phyloP scores from a whole-genome alignment of 2,888 invertebrate genomes.

The Temnothorax ravouxi region DNA sequence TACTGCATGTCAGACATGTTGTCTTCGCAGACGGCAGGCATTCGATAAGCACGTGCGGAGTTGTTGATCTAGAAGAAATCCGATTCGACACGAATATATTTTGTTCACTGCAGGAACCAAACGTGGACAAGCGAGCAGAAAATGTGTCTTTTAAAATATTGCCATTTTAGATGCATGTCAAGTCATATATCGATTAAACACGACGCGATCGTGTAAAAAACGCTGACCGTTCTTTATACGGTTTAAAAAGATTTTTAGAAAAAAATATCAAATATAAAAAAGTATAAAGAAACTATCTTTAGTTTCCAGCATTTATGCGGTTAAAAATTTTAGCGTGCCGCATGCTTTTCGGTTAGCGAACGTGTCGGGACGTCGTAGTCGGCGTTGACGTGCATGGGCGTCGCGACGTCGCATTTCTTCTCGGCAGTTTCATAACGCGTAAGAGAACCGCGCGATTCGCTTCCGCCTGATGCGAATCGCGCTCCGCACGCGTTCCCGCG shows the following conservation, averaged over 20 bases:
- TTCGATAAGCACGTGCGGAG: constrained; percentile 67
- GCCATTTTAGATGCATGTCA: constrained; percentile 62
- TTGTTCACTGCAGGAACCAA: constrained; percentile 13
- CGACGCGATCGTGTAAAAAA: not conserved
- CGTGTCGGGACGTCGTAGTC: constrained; percentile 26
- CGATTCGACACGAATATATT: constrained; percentile 70
- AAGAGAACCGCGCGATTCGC: constrained; percentile 49
- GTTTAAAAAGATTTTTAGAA: not conserved
- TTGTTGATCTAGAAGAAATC: constrained; percentile 69
- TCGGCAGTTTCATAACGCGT: constrained; percentile 39
- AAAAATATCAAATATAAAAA: not conserved
- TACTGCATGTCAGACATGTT: not conserved
- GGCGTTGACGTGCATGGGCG: constrained; percentile 41
- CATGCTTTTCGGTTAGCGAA: not conserved
- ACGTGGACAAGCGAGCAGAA: constrained; percentile 17
- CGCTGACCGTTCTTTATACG: not conserved
- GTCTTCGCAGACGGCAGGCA: constrained; percentile 2
- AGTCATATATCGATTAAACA: constrained; percentile 18
- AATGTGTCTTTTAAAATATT: constrained; percentile 67
- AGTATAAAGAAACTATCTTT: not conserved
- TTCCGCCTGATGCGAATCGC: constrained; percentile 54
- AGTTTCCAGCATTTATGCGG: not conserved
- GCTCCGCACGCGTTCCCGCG: constrained; percentile 51
- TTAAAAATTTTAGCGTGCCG: not conserved
- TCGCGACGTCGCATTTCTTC: constrained; percentile 46